Percentiles rank a stretch among this genome's conserved stretches.
These are phyloP conservation scores for Amyelois transitella DNA, from an alignment of 1,140 invertebrate genomes.

Conservation along the genomic window DNA sequence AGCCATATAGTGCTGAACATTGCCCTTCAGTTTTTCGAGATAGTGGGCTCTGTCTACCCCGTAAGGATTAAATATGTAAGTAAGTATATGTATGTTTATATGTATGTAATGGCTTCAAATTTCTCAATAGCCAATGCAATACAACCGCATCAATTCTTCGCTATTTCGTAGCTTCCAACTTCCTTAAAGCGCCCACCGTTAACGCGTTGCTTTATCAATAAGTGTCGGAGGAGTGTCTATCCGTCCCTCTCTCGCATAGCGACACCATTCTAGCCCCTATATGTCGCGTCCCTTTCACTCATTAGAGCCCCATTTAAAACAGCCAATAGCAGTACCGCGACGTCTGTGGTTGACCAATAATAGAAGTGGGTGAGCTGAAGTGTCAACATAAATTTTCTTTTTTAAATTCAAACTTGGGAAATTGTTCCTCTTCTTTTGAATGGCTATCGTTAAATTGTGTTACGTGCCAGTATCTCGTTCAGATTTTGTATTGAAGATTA, in stretches of 20 bases:
- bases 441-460: background rate
- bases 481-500: background rate
- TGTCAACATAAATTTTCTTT: slow-evolving; percentile 68
- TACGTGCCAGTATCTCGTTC: background rate
- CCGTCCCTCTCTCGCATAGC: slow-evolving; percentile 42
- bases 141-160: slow-evolving; percentile 18
- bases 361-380: slow-evolving; percentile 56
- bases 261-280: slow-evolving; percentile 19
- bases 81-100: too few species aligned
- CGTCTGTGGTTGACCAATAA: slow-evolving; percentile 61
- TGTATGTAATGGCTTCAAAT: too few species aligned
- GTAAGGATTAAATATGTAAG: too few species aligned
- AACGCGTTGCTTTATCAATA: slow-evolving; percentile 55
- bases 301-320: slow-evolving; percentile 58
- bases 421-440: background rate
- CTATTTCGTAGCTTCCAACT: slow-evolving; percentile 38
- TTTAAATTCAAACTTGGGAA: slow-evolving; percentile 16
- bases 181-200: slow-evolving; percentile 50
- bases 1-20: too few species aligned
- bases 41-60: too few species aligned
- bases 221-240: slow-evolving; percentile 67
- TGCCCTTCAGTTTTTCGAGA: too few species aligned
- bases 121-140: slow-evolving; percentile 32
- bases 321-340: slow-evolving; percentile 48
- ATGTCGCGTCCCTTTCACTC: slow-evolving; percentile 45